Evolutionary conservation across 2,797 vertebrate species (phyloP).

Genomic region (Sebastes cheni): DNA sequence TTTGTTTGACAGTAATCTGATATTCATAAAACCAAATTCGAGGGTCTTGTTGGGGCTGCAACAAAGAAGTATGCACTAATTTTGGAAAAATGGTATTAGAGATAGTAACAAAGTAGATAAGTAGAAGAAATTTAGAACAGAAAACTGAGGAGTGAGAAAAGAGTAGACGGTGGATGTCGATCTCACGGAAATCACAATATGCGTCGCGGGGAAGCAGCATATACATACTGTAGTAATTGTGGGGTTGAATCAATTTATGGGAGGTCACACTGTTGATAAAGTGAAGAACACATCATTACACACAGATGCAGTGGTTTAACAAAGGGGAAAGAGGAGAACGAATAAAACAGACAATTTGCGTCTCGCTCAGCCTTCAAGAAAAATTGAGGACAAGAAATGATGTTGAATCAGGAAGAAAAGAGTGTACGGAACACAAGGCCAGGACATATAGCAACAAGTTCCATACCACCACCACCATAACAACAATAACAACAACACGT

Average conservation of each 20-base stretch:
- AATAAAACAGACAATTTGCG: not conserved
- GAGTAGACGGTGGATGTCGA: not conserved
- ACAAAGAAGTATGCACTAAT: no score
- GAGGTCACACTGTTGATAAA: conserved; percentile 7
- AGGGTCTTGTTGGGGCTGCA: not conserved
- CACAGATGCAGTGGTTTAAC: not conserved
- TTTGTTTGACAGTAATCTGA: not conserved
- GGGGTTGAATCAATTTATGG: not conserved
- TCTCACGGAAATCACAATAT: not conserved
- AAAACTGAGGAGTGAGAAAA: not conserved
- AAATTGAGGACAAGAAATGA: not conserved
- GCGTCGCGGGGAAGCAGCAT: not conserved
- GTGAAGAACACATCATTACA: not conserved
- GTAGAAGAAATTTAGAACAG: not conserved
- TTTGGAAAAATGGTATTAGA: no score
- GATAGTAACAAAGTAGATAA: not conserved
- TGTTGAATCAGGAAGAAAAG: not conserved
- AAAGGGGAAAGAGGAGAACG: not conserved
- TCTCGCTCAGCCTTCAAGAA: not conserved
- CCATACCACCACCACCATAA: not conserved
- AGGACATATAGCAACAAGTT: not conserved
- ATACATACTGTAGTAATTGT: not conserved
- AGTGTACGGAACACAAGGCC: not conserved
- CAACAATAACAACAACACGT: no score
- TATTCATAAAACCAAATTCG: not conserved